These are phyloP conservation scores for Acrobasis consociella DNA, from an alignment of 2,888 invertebrate genomes.

Conservation along the genomic window DNA sequence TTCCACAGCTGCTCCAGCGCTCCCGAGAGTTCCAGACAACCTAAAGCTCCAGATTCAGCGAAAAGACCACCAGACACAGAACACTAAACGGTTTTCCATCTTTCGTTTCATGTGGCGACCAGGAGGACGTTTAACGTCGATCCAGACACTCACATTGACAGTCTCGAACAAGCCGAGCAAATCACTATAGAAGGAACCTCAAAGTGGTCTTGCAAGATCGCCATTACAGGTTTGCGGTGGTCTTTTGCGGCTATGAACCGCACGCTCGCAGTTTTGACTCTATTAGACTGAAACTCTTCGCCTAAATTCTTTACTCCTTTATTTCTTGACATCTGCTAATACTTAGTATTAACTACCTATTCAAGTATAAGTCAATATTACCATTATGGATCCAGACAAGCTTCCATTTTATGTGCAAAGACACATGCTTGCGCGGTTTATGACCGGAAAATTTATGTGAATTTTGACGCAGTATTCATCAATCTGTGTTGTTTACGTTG, in stretches of 20 bases:
- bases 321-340: conserved; percentile 71
- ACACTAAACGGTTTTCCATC: conserved; percentile 71
- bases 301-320: conserved; percentile 68
- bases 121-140: conserved; percentile 99
- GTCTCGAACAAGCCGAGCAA: conserved; percentile 98
- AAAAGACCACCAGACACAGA: conserved; percentile 56
- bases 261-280: conserved; percentile 80
- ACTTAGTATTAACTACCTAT: too few species aligned
- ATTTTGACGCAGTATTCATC: too few species aligned
- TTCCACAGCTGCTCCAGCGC: conserved; percentile 27
- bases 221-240: conserved; percentile 96
- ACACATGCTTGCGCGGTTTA: too few species aligned
- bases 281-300: conserved; percentile 78
- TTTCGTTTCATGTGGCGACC: conserved; percentile 82
- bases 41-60: conserved; percentile 36
- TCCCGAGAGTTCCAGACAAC: conserved; percentile 28
- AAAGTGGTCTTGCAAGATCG: conserved; percentile 99
- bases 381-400: too few species aligned
- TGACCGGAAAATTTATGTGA: too few species aligned
- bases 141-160: conserved; percentile 98
- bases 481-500: too few species aligned
- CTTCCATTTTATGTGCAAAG: too few species aligned
- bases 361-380: too few species aligned
- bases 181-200: conserved; percentile 99
- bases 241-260: conserved; percentile 80